Evolutionary conservation across 2,113 vertebrate species (phyloP).

Genomic region (Phyllopteryx taeniolatus): DNA sequence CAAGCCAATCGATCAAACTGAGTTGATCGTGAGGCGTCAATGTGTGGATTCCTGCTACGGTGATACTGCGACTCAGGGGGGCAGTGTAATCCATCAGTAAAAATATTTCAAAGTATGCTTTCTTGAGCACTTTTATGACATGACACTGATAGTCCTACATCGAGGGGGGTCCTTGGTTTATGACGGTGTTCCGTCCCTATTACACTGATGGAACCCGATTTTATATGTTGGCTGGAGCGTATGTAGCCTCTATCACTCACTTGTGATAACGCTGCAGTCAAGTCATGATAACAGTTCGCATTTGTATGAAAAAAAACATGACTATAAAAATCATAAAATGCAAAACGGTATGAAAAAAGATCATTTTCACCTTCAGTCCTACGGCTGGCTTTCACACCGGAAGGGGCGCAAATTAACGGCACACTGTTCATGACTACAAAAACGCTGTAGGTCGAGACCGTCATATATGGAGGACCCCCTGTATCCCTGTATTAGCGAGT

Average conservation of each 20-base stretch:
- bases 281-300: too few species aligned
- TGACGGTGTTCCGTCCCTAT: not conserved
- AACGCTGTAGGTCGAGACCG: not conserved
- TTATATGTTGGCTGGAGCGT: not conserved
- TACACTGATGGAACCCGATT: not conserved
- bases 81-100: slow-evolving; percentile 43
- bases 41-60: slow-evolving; percentile 38
- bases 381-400: not conserved
- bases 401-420: not conserved
- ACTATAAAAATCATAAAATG: not conserved
- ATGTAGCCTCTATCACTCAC: not conserved
- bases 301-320: too few species aligned
- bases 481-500: not conserved
- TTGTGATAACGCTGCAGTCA: too few species aligned
- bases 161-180: not conserved
- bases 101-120: not conserved
- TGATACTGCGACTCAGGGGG: slow-evolving; percentile 34
- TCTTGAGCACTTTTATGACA: not conserved
- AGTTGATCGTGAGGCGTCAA: slow-evolving; percentile 28
- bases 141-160: not conserved
- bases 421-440: not conserved
- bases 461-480: too few species aligned
- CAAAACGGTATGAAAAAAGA: not conserved
- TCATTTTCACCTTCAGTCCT: too few species aligned
- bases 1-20: not conserved